These are phyloP conservation scores for Lethocerus indicus DNA, from an alignment of 1,140 invertebrate genomes.

Conservation along the genomic window DNA sequence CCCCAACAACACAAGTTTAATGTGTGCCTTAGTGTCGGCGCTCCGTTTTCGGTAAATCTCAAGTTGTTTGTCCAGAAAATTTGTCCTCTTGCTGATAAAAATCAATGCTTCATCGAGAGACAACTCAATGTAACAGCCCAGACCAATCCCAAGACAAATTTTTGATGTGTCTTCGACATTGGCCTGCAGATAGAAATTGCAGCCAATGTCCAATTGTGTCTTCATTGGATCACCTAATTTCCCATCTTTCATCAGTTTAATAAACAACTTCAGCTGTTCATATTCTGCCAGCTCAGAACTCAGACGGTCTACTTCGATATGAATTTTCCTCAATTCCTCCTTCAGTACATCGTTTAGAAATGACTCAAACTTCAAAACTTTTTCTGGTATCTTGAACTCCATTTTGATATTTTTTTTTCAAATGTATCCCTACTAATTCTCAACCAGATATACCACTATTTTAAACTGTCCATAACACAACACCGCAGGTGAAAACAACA, in stretches of 20 bases:
- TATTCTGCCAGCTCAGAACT: constrained; percentile 56
- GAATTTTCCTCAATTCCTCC: constrained; percentile 38
- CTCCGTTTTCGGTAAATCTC: constrained; percentile 43
- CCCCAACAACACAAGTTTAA: constrained; percentile 54
- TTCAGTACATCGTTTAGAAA: constrained; percentile 49
- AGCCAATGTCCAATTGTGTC: constrained; percentile 61
- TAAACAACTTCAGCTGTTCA: constrained; percentile 44
- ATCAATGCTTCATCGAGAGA: constrained; percentile 45
- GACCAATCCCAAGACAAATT: constrained; percentile 56
- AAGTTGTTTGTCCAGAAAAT: constrained; percentile 40
- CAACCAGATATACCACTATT: no score
- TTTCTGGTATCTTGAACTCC: no score
- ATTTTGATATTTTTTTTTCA: no score
- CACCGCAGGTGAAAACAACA: no score
- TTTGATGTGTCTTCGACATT: constrained; percentile 44
- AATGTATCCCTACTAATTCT: no score
- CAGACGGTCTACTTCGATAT: constrained; percentile 37
- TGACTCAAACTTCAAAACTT: constrained; percentile 30
- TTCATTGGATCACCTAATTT: constrained; percentile 41
- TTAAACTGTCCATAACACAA: no score
- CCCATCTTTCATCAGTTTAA: constrained; percentile 34
- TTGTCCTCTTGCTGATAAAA: constrained; percentile 50
- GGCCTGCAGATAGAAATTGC: constrained; percentile 56
- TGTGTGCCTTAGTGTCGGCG: constrained; percentile 54
- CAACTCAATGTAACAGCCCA: constrained; percentile 58